phyloP scores from a whole-genome alignment of 2,888 invertebrate genomes.

The Steinernema scapterisci region DNA sequence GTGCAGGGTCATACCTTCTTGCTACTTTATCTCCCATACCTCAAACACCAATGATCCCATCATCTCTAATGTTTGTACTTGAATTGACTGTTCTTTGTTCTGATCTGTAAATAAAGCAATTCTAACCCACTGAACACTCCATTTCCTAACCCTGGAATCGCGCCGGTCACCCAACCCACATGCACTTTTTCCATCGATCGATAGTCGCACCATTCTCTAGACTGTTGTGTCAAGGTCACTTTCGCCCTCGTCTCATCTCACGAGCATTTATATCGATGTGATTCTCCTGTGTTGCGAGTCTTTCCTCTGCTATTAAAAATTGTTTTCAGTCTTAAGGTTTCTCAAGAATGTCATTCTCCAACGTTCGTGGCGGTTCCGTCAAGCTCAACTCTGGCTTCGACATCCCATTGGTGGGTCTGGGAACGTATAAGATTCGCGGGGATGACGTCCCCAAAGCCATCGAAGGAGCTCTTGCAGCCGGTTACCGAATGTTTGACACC shows the following conservation, averaged over 20 bases:
- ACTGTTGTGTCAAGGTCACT: slow-evolving; percentile 1
- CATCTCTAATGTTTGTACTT: too few species aligned
- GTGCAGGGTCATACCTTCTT: too few species aligned
- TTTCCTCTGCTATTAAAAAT: neutral
- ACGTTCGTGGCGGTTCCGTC: slow-evolving; percentile 43
- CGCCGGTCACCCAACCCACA: too few species aligned
- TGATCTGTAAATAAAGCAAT: too few species aligned
- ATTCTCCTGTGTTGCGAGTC: neutral
- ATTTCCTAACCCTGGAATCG: too few species aligned
- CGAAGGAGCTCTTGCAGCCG: slow-evolving; percentile 68
- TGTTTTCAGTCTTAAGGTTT: neutral
- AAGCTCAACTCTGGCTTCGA: slow-evolving; percentile 54
- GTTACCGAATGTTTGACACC: slow-evolving; percentile 74
- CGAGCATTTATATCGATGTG: neutral
- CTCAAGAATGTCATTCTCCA: slow-evolving; percentile 33
- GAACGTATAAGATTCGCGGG: slow-evolving; percentile 61
- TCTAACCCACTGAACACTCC: too few species aligned
- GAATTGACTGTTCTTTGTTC: too few species aligned
- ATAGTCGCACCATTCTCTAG: neutral
- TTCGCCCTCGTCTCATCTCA: neutral
- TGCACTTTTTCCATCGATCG: neutral
- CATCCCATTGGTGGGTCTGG: slow-evolving; percentile 65
- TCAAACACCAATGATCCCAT: too few species aligned
- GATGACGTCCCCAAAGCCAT: slow-evolving; percentile 62
- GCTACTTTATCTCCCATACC: too few species aligned